phyloP scores from a whole-genome alignment of 2,797 vertebrate species.

The Chelidonichthys spinosus region DNA sequence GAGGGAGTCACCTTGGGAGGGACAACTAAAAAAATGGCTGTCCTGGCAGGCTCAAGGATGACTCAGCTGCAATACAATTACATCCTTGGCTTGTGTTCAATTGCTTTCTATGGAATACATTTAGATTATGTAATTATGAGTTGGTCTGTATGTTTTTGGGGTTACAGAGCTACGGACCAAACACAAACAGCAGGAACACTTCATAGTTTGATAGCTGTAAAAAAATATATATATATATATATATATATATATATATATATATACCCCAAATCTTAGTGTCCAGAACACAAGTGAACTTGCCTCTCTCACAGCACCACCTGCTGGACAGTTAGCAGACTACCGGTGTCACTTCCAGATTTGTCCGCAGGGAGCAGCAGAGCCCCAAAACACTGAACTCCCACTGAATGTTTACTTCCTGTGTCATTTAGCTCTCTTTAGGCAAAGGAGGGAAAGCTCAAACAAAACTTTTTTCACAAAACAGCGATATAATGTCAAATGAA shows the following conservation, averaged over 20 bases:
- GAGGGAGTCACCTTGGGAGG: constrained; percentile 76
- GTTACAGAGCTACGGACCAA: not conserved
- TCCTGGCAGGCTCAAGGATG: constrained; percentile 69
- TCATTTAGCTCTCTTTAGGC: not conserved
- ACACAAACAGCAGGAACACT: not conserved
- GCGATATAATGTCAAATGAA: not conserved
- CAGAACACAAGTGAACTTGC: constrained; percentile 31
- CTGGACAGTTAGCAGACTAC: constrained; percentile 28
- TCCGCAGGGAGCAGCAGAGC: constrained; percentile 59
- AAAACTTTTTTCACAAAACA: not conserved
- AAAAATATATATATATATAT: not conserved
- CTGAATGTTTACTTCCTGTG: constrained; percentile 61
- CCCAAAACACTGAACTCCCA: fast-evolving
- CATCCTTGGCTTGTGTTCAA: constrained; percentile 47
- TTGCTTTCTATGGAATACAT: constrained; percentile 17
- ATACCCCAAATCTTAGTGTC: constrained; percentile 50
- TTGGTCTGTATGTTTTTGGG: not conserved
- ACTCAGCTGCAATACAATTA: constrained; percentile 77
- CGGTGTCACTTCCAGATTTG: not conserved
- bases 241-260: not conserved
- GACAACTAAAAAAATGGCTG: constrained; percentile 67
- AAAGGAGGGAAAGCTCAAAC: constrained; percentile 72
- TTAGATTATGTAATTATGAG: not conserved
- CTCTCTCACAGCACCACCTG: constrained; percentile 43
- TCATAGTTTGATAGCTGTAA: constrained; percentile 2